Evolutionary conservation across 1,140 invertebrate species (phyloP), one percentile per base, ranked within the genome.

Genomic region (Brachionus rubens): DNA sequence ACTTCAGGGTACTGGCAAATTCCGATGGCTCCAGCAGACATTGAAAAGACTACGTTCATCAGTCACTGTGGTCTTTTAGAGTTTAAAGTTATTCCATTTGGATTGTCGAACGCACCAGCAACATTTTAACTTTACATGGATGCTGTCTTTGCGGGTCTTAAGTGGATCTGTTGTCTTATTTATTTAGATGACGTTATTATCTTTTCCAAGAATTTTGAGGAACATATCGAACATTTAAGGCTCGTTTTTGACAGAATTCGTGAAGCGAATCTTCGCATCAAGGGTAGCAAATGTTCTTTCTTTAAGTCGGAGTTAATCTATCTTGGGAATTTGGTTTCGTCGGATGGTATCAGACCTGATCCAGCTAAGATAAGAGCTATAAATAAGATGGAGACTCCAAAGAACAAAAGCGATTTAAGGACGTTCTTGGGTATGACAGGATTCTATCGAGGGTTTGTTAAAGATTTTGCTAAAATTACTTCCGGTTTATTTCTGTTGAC

Each of bases 11-110:
- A 70, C 12, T 50, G 28, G 24, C 65, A 70, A 70, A 40, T 70
- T 5, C 24, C 24, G 12, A 33, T 70, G 24, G 47, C 28, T 3
- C 10, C 0, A 1, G 7, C 21, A 33, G 19, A 24, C 16, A 46
- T 1, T 6, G 43, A 46, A 28, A 70, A 46, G 41, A 70, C 65
- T 28, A 41, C 65, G 26, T 70, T 70, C 19, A 47, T 47, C 14
- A 48, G n/a, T 10, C 43, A 70, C 14, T 21, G n/a, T 0, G 65
- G 65, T 0, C 43, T 70, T 9, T 82, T 77, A 59, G 79, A 79
- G 59, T 82, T 79, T 59, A 79, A 46, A 6, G 65, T 79, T 1
- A 82, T 86, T 81, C 82, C 84, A 0, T 86, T 85, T 78, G 86
- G 84, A 0, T 77, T 87, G 1, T 76, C 76, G 1, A 83, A 83